Conservation (phyloP, 2,797 vertebrate species). For the Limosa lapponica region DNA sequence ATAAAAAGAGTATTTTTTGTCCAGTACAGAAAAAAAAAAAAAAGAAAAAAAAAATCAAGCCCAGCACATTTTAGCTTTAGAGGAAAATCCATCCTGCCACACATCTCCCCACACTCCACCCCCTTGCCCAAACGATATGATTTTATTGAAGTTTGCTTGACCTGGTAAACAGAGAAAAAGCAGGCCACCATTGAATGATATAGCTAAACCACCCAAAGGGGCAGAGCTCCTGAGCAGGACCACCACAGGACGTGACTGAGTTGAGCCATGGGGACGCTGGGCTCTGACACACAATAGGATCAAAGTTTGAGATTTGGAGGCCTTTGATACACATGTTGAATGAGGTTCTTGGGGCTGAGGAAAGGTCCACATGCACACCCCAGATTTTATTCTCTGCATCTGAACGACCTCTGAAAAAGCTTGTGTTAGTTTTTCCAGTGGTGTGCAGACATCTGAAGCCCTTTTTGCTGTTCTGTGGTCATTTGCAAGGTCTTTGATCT, state of each 20-base stretch:
- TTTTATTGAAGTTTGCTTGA: neutral
- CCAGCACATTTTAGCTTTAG: constrained; percentile 17
- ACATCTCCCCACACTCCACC: neutral
- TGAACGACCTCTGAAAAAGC: neutral
- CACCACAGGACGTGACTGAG: neutral
- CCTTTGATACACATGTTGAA: neutral
- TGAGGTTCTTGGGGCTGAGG: neutral
- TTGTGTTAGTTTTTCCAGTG: constrained; percentile 1
- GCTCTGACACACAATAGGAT: neutral
- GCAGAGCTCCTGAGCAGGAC: neutral
- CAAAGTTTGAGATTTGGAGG: neutral
- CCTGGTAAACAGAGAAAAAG: neutral
- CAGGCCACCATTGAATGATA: neutral
- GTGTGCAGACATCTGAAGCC: neutral
- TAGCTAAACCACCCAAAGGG: neutral
- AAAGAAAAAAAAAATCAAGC: neutral
- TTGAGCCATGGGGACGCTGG: neutral
- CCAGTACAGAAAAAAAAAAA: neutral
- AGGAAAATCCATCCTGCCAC: neutral
- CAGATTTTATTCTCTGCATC: neutral
- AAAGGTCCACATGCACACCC: neutral
- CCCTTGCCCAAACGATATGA: neutral
- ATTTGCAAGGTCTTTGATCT: constrained; percentile 4
- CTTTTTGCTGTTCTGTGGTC: constrained; percentile 10
- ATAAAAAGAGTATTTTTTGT: constrained; percentile 59